Conservation (phyloP, 2,888 invertebrate genomes). For the Hartigia nigra region DNA sequence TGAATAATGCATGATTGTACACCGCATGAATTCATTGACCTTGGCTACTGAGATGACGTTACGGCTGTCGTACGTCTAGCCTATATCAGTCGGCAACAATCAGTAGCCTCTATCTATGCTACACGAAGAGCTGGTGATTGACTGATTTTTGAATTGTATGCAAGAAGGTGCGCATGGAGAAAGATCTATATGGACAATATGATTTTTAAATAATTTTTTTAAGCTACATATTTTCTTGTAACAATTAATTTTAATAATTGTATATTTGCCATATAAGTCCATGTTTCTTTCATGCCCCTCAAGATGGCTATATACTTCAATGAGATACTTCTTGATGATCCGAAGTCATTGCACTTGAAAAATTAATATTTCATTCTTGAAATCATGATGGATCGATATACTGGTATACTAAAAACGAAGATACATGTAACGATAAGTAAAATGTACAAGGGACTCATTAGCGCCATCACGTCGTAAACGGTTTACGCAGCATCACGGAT, state of each 20-base stretch:
- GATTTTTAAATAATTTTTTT: background rate
- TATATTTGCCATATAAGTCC: background rate
- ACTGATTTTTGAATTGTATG: background rate
- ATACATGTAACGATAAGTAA: background rate
- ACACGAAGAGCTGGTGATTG: background rate
- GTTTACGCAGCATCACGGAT: background rate
- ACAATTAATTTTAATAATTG: background rate
- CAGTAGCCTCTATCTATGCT: background rate
- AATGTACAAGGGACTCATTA: conserved; percentile 5
- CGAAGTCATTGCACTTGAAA: background rate
- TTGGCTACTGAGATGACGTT: conserved; percentile 26
- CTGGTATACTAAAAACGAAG: background rate
- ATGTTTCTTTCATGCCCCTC: background rate
- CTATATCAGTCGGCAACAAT: background rate
- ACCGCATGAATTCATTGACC: conserved; percentile 42
- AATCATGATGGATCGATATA: conserved; percentile 6
- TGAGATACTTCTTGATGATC: background rate
- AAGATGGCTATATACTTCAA: background rate
- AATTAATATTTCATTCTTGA: conserved; percentile 1
- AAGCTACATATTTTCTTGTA: background rate
- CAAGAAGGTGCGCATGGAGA: background rate
- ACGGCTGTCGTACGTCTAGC: background rate
- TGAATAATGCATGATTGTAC: conserved; percentile 38
- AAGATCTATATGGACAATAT: background rate
- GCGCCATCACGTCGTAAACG: conserved; percentile 1